Conservation (phyloP, 2,797 vertebrate species). For the Cyclopterus lumpus region DNA sequence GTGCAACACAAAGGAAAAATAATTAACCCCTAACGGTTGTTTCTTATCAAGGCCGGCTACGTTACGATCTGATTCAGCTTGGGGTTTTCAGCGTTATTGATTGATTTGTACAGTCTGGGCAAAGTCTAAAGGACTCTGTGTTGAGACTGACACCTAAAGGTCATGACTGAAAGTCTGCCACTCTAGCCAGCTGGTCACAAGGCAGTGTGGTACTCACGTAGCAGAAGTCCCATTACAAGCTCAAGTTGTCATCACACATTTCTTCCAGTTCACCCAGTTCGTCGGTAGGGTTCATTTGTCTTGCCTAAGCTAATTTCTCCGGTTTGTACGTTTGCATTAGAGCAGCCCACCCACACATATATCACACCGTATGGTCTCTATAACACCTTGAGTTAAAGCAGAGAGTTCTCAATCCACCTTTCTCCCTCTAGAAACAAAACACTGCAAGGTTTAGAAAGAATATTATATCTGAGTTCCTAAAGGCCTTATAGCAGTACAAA, state of each 20-base stretch:
- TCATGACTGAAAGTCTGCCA: conserved; percentile 51
- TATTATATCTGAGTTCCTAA: conserved; percentile 1
- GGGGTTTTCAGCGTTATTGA: conserved; percentile 60
- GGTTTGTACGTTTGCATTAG: conserved; percentile 4
- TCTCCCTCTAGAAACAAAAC: conserved; percentile 21
- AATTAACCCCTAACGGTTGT: conserved; percentile 23
- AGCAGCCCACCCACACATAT: conserved; percentile 14
- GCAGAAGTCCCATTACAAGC: conserved; percentile 41
- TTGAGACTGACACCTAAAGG: conserved; percentile 60
- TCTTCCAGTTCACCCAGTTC: conserved; percentile 34
- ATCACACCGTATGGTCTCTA: conserved; percentile 32
- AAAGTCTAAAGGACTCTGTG: conserved; percentile 48
- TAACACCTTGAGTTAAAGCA: conserved; percentile 19
- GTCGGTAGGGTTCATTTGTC: conserved; percentile 22
- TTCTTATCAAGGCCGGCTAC: conserved; percentile 15
- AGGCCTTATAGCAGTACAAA: conserved; percentile 13
- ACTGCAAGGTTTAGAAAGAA: background rate
- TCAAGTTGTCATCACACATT: conserved; percentile 41
- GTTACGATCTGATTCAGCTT: conserved; percentile 43
- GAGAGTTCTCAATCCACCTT: conserved; percentile 10
- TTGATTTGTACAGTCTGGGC: conserved; percentile 49
- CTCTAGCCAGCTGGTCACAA: conserved; percentile 32
- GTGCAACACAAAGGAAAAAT: conserved; percentile 34
- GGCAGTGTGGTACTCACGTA: conserved; percentile 23
- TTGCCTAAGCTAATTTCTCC: conserved; percentile 11